Conservation (phyloP, 2,888 invertebrate genomes). For the Ctena decussata region DNA sequence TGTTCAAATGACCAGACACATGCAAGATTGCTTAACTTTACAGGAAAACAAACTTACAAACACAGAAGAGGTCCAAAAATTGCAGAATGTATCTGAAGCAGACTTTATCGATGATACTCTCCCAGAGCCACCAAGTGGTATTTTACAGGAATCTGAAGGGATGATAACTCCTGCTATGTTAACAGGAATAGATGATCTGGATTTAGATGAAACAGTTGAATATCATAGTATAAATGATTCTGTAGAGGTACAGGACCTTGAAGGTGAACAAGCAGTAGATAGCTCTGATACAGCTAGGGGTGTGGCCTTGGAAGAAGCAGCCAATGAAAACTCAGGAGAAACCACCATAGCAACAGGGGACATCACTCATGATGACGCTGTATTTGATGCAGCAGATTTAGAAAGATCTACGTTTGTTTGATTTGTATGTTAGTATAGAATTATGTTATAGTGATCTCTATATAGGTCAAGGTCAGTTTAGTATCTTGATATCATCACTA, state of each 20-base stretch:
- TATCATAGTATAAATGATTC: neutral
- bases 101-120: neutral
- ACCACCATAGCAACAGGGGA: neutral
- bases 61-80: neutral
- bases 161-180: neutral
- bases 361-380: neutral
- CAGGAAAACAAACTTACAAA: constrained; percentile 18
- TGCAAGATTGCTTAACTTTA: constrained; percentile 55
- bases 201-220: neutral
- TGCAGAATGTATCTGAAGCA: neutral
- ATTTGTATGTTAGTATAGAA: neutral
- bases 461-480: too few relatives aligned
- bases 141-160: neutral
- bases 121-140: constrained; percentile 35
- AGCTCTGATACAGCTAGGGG: neutral
- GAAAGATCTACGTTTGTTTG: constrained; percentile 6
- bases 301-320: neutral
- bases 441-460: too few relatives aligned
- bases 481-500: too few relatives aligned
- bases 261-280: neutral
- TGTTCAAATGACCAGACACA: constrained; percentile 74
- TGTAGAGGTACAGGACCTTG: neutral
- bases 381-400: neutral
- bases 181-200: neutral
- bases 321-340: constrained; percentile 13